Percentiles rank a stretch among this genome's conserved stretches.
Evolutionary conservation across 2,113 vertebrate species (phyloP).

Genomic region (Sinocyclocheilus anophthalmus): DNA sequence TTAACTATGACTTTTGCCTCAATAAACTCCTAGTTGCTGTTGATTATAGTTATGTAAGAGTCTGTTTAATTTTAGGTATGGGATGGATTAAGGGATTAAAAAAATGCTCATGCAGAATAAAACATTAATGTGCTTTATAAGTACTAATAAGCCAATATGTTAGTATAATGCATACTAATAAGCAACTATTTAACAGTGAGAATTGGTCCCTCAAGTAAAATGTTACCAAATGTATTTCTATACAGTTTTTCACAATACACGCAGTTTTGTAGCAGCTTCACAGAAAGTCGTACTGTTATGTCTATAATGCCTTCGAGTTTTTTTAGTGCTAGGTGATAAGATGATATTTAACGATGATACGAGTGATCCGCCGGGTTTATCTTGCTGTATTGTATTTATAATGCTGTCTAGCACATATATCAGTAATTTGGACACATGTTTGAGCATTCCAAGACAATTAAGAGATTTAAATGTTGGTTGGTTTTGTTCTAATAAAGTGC

Average conservation of each 20-base stretch:
- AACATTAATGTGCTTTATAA: too few species aligned
- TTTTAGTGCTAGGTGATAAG: background rate
- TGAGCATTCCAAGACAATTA: background rate
- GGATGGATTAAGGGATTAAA: too few species aligned
- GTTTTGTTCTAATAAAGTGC: background rate
- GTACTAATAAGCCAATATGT: too few species aligned
- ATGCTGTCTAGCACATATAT: background rate
- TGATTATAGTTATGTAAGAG: too few species aligned
- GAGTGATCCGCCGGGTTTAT: background rate
- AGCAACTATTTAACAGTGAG: too few species aligned
- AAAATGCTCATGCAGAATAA: too few species aligned
- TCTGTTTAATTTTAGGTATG: too few species aligned
- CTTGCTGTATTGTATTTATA: background rate
- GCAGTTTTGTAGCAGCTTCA: background rate
- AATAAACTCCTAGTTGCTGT: too few species aligned
- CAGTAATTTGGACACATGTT: background rate
- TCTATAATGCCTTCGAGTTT: background rate
- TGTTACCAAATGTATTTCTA: too few species aligned
- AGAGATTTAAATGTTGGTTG: background rate
- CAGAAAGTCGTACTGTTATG: background rate
- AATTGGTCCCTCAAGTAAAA: too few species aligned
- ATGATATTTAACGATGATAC: background rate
- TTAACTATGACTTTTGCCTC: too few species aligned
- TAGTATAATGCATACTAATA: too few species aligned
- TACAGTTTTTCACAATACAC: background rate